Evolutionary conservation across 2,797 vertebrate species (phyloP).

Genomic region (Diplodus sargus): DNA sequence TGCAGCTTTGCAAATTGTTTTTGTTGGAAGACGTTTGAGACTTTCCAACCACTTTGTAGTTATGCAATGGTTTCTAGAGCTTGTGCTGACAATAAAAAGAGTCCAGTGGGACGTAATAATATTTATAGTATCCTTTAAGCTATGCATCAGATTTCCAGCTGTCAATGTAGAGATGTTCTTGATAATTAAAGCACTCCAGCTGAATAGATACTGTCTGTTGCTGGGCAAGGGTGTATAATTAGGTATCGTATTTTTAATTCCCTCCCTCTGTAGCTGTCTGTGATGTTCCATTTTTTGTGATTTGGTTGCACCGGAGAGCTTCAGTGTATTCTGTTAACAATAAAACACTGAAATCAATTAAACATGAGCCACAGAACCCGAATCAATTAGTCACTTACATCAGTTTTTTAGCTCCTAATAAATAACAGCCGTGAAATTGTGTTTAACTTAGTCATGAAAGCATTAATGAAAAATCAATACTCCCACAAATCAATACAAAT

Average conservation of each 20-base stretch:
- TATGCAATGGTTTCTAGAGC: conserved; percentile 26
- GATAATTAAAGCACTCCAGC: conserved; percentile 20
- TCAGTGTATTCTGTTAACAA: background rate
- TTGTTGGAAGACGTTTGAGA: conserved; percentile 23
- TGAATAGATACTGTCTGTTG: conserved; percentile 7
- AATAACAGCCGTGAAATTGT: conserved; percentile 35
- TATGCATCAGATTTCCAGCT: conserved; percentile 14
- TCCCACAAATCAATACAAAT: conserved; percentile 10
- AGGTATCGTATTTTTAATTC: background rate
- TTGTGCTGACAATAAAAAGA: conserved; percentile 12
- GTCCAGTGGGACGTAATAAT: conserved; percentile 4
- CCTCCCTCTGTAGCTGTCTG: background rate
- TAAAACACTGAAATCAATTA: conserved; percentile 18
- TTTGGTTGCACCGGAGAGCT: background rate
- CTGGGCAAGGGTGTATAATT: background rate
- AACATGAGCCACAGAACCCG: background rate
- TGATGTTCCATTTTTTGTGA: background rate
- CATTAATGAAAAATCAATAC: conserved; percentile 12
- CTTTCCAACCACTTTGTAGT: conserved; percentile 21
- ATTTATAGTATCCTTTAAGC: conserved; percentile 30
- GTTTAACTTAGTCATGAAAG: conserved; percentile 15
- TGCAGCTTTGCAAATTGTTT: conserved; percentile 31
- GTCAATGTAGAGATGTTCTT: conserved; percentile 17
- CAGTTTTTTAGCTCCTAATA: conserved; percentile 1
- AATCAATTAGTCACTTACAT: conserved; percentile 5